These are phyloP conservation scores for Oreotrochilus melanogaster DNA, from an alignment of 2,113 vertebrate species.

Conservation along the genomic window DNA sequence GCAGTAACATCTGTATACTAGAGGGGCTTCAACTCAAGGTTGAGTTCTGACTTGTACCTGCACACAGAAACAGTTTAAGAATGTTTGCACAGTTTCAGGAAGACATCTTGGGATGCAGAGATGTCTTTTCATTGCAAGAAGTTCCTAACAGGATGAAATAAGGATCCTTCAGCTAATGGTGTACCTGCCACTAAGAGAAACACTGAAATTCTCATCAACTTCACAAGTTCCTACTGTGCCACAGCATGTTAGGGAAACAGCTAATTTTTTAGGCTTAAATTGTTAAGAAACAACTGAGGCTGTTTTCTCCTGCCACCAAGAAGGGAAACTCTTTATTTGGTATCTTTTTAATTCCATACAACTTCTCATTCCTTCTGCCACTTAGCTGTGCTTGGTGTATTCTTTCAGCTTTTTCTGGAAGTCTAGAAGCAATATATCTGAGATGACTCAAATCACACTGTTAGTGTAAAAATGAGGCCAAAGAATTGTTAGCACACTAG, in stretches of 20 bases:
- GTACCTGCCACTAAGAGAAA: background rate
- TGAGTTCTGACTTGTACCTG: background rate
- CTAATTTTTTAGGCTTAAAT: background rate
- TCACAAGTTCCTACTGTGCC: background rate
- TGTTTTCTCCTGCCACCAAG: background rate
- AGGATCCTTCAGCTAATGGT: background rate
- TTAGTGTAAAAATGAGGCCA: background rate
- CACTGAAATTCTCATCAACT: background rate
- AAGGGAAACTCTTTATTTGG: background rate
- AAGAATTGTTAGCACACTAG: background rate
- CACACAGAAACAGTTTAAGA: background rate
- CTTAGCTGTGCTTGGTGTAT: background rate
- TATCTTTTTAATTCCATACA: background rate
- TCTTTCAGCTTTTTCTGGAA: background rate
- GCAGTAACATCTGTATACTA: background rate
- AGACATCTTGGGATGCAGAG: background rate
- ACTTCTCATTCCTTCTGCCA: no score
- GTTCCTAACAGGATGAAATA: background rate
- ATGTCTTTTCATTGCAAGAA: background rate
- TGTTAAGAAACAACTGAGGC: background rate
- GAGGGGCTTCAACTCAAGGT: background rate
- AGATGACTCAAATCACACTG: background rate
- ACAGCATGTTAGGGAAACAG: background rate
- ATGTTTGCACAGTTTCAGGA: fast-evolving
- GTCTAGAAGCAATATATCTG: fast-evolving